Base-by-base conservation (phyloP, 2,113 vertebrate genomes). In the Meles meles region DNA sequence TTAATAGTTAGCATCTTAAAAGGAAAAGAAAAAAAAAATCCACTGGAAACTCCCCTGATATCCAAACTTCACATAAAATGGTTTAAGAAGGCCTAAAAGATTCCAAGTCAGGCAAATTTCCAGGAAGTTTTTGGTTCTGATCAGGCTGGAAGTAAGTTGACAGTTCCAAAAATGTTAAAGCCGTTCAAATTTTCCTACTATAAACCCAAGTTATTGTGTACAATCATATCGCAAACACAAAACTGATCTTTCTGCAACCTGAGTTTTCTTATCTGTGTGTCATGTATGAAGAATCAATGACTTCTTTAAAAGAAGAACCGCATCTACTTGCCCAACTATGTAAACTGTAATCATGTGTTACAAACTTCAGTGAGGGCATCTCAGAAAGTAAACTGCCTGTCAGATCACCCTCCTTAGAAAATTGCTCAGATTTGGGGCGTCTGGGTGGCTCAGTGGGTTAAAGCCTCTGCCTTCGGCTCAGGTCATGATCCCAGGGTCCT, bases 1-100 rank as follows among this genome's bases (percentile, higher is more conserved):
- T 67, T 90, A 65, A 65, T 21, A 76, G 9, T 7, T 27, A 81
- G 9, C 7, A 55, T 80, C 44, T 79, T 84, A 88, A 72, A 12
- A 85, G 61, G 5, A 37, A 85, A 93, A 29, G 13, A 92, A 81
- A 80, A 80, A 89, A 90, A 42, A 1, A 55, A 55, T 55, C 0
- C n/a, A 90, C 2, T 80, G 83, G 71, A 92, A 98, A 80, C 47
- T 63, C 44, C 76, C 80, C 95, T 72, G n/a, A 47, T 81, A 96
- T 52, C 27, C 31, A 93, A 88, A 77, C 59, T 37, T 37, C 69
- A 74, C 59, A 88, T 10, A 80, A 0, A 67, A 14, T 67, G n/a
- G 37, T 80, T 90, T 81, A 89, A 83, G 65, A 94, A 96, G 96
- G 86, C 31, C 42, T 69, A 67, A 92, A 90, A 72, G 15, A 96